Evolutionary conservation across 2,888 invertebrate genomes (phyloP).

Genomic region (Ramazzottius varieornatus): DNA sequence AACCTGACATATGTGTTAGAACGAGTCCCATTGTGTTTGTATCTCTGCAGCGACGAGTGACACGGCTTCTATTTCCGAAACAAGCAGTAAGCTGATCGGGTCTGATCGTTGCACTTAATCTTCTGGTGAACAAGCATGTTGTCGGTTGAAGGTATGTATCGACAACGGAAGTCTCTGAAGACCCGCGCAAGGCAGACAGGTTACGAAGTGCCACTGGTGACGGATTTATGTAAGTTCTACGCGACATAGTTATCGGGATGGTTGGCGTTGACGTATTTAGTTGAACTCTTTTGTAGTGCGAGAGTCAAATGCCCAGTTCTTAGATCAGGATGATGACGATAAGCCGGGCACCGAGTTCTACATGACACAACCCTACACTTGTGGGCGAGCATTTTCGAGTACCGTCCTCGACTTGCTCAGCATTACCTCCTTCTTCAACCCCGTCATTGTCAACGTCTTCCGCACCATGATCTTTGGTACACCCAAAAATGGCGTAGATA

Average conservation of each 20-base stretch:
- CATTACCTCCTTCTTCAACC: neutral
- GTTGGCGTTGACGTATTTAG: too few species aligned
- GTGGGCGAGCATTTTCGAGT: neutral
- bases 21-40: too few species aligned
- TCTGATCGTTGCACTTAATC: neutral
- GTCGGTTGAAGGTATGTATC: neutral
- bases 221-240: neutral
- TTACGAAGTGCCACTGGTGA: neutral
- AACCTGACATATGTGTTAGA: too few species aligned
- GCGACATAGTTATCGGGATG: neutral
- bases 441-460: conserved; percentile 2
- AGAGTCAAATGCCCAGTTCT: neutral
- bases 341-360: neutral
- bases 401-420: neutral
- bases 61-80: neutral
- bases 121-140: neutral
- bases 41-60: neutral
- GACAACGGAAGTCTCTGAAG: neutral
- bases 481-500: too few species aligned
- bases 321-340: neutral
- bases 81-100: neutral
- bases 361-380: neutral
- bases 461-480: conserved; percentile 1
- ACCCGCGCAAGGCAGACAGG: neutral
- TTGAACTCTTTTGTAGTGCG: too few species aligned